Base-by-base conservation (phyloP, 2,888 invertebrate genomes). In the Nowickia ferox region DNA sequence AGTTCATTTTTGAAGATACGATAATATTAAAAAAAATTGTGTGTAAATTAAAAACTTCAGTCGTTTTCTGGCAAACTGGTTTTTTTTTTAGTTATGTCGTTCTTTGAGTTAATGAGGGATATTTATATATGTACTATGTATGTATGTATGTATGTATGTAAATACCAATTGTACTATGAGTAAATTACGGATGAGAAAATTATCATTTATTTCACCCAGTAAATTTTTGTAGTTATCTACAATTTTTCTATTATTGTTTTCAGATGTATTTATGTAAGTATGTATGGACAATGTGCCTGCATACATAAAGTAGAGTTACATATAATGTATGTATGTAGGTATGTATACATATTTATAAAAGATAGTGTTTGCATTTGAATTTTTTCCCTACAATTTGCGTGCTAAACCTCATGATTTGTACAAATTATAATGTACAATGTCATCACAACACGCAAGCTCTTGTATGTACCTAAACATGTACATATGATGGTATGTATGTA, bases 351-450 rank as follows among this genome's bases (percentile, higher is more conserved):
- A 22, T 48, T 44, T 30, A 48, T 48, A 48, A 6, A 48, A 48
- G 15, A 48, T 15, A 48, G 38, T 63, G n/a, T 42, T 11, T 63
- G 17, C 30, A 38, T 17, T 46, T 55, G 63, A 6, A 13, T 42
- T 63, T 48, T 71, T 72, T 65, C 53, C 68, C n/a, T 72, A 68
- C 13, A 61, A 86, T 84, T 86, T 86, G 86, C 86, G 79, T 83
- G 86, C 76, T 80, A 55, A 76, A 84, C 76, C 83, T 83, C 79
- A 86, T 84, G 86, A 86, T 86, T 86, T 80, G 79, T 80, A 76
- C 86, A 86, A 84, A 86, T 86, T 86, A 86, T 79, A 76, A 68
- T 80, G 76, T 74, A 80, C 83, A 84, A 83, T 86, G 86, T 86
- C 86, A 83, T 86, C 76, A 66, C 75, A 76, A 77, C 86, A 86